Conservation (phyloP, 2,113 vertebrate species). For the Nipponia nippon region DNA sequence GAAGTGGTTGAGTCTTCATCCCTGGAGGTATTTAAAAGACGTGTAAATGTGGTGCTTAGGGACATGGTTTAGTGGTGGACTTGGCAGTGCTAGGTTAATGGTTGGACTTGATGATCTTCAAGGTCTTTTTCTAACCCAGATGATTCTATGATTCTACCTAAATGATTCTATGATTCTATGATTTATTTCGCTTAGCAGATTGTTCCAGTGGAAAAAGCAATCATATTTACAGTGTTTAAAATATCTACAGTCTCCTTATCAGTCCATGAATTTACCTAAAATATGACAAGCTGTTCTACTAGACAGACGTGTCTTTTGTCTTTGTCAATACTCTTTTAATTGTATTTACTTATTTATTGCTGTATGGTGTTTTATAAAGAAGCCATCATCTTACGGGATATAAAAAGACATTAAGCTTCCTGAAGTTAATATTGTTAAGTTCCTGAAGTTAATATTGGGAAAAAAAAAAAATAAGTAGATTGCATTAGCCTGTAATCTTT, state of each 20-base stretch:
- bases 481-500: neutral
- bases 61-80: too few species aligned
- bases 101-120: too few species aligned
- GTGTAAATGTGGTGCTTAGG: too few species aligned
- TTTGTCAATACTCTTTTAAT: neutral
- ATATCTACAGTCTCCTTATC: neutral
- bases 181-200: neutral
- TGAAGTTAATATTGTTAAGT: neutral
- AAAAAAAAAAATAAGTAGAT: neutral
- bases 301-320: neutral
- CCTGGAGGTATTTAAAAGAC: too few species aligned
- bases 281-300: neutral
- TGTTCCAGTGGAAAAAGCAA: neutral
- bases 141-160: neutral
- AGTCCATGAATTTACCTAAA: neutral
- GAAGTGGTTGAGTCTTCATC: too few species aligned
- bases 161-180: too few species aligned
- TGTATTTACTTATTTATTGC: neutral
- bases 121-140: too few species aligned
- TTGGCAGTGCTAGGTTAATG: too few species aligned
- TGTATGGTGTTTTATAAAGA: neutral
- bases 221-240: neutral
- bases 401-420: neutral
- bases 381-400: neutral
- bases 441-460: neutral